Evolutionary conservation across 2,888 invertebrate genomes (phyloP), one percentile per base, ranked within the genome.

Genomic region (Metallyticus violacea): DNA sequence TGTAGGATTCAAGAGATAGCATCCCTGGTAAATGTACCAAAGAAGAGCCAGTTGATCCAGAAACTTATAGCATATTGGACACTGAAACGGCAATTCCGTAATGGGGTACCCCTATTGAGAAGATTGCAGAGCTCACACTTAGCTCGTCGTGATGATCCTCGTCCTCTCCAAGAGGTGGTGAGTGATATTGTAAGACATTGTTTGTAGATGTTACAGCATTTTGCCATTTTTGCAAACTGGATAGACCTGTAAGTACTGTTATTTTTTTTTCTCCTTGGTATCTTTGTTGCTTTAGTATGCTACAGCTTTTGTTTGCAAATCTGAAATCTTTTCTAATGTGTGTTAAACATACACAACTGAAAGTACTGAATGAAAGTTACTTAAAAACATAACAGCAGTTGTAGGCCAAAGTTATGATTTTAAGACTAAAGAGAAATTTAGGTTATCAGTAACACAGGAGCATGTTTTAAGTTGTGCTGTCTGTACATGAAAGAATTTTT

Each of bases 31-130:
- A 94, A 93, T 40, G 92, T 94, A 87, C 94, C 96, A 27, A 97
- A 97, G 90, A 95, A 97, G 88, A 96, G 96, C 28, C 96, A 96
- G 89, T 96, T 99, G 90, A 95, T 99, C 90, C 97, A 97, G 90
- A 94, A 98, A 3, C 93, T 99, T 22, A 95, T 99, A 86, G 97
- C 98, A 0, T 99, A 99, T 91, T 99, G 99, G 99, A 99, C 98
- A 4, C 92, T 99, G 79, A 99, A 99, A 91, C 93, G 99, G 1
- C 98, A 98, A 91, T 96, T 97, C 88, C 93, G 99, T 84, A 99
- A 99, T 90, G 99, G 99, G 0, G 99, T 99, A 7, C 99, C 99
- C 0, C 93, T 99, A 87, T 92, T 99, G 87, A 92, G 99, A 79
- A 93, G 99, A 6, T 92, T 98, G 30, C 98, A 98, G 90, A 86